Base-by-base conservation (phyloP, 1,140 invertebrate genomes). In the Tetragnatha versicolor region DNA sequence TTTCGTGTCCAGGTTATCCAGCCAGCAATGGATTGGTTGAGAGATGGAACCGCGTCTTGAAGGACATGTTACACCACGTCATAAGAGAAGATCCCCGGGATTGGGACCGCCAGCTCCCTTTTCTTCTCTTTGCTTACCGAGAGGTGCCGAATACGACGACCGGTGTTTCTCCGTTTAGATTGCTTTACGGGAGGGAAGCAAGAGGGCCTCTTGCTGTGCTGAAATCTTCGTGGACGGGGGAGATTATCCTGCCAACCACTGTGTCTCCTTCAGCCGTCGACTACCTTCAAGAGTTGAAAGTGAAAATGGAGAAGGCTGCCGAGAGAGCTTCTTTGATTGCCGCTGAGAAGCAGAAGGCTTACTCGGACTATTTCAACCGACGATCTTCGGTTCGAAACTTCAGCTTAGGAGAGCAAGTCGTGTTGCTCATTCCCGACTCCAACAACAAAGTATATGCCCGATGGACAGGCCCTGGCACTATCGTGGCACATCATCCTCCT, bases 41-140 rank as follows among this genome's bases (percentile, higher is more conserved):
- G 25, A 51, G 49, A 22, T 51, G 49, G 49, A 51, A 51, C 2
- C 2, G 9, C 9, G 2, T 51, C 7, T 22, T 51, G 25, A 51
- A 51, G n/a, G 53, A 31, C 14, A 58, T 58, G 53, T 12, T 58
- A 12, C 53, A 58, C 12, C 53, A 58, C 53, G n/a, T 58, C 6
- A 58, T 58, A 27, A 10, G 53, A 10, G 53, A 58, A 10, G 2
- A 58, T 27, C 25, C 25, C 14, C 27, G 53, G 22, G 10, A 22
- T 31, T 58, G 53, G 53, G 10, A 58, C 25, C 1, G 27, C 4
- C 53, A 58, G 33, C 3, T 58, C 4, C 53, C 53, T 1, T 58
- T 20, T 22, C 25, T 10, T 2, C 25, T 51, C 7, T 51, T 51
- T 9, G 2, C 49, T 20, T 51, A 51, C 20, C 1, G n/a, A 22